Evolutionary conservation across 2,888 invertebrate genomes (phyloP), one percentile per base, ranked within the genome.

Genomic region (Galerucella nymphaeae): DNA sequence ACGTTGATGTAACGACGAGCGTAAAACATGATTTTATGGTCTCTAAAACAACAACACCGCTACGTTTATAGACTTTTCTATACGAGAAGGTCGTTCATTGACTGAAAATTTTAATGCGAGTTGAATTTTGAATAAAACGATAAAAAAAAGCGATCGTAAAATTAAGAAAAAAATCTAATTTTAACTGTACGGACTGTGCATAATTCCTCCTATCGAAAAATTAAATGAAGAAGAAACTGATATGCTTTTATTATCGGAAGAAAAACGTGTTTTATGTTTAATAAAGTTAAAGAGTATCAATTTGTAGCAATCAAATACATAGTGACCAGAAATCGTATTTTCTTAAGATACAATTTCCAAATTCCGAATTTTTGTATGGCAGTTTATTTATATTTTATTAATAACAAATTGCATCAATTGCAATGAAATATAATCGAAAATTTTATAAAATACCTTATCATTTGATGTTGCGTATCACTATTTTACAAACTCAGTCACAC

Each of bases 21-120:
- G 85, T 86, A 85, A 86, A 86, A 84, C 85, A 85, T 85, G 85
- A 85, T 86, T 86, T 86, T 86, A 86, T 85, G 79, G 83, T 16
- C 83, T 63, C 81, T 81, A 81, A 83, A 83, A 83, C 83, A 85
- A 84, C 85, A 85, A 70, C 70, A 64, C 70, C 63, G 70, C 20
- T 48, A 63, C 63, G 70, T 70, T 70, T 70, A 70, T 70, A 70
- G 70, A 70, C 70, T 70, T 70, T 70, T 70, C 70, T 64, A 64
- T 55, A 63, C 63, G 63, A 70, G 83, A 86, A 86, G 85, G 86
- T 82, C 85, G 86, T 85, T 85, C 83, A 82, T 84, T 85, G 85
- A 85, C 85, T 85, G 85, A 85, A 85, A 85, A 83, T 82, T 83
- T 82, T 70, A 70, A 75, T 71, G 71, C 20, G n/a, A 70, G 57